These are phyloP conservation scores for Spodoptera frugiperda DNA, from an alignment of 1,140 invertebrate genomes.

Conservation along the genomic window DNA sequence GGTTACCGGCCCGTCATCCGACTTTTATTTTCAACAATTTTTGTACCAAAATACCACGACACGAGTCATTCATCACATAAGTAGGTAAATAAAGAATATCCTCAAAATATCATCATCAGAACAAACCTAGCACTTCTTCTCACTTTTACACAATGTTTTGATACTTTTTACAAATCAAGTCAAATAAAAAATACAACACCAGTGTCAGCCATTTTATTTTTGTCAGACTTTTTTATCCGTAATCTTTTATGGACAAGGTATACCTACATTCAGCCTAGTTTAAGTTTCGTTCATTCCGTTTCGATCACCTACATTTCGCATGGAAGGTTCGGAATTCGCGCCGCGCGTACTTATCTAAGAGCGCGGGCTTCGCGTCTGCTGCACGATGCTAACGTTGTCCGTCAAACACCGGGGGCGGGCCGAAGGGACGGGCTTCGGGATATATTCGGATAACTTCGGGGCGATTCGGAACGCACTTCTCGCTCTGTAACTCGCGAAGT, in stretches of 20 bases:
- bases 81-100: slow-evolving; percentile 32
- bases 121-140: slow-evolving; percentile 21
- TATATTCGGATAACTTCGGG: slow-evolving; percentile 69
- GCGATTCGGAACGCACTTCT: slow-evolving; percentile 66
- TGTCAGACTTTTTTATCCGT: slow-evolving; percentile 11
- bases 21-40: slow-evolving; percentile 80
- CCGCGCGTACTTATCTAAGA: slow-evolving; percentile 70
- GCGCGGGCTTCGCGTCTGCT: slow-evolving; percentile 77
- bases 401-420: slow-evolving; percentile 71
- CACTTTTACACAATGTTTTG: slow-evolving; percentile 47
- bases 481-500: slow-evolving; percentile 65
- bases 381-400: slow-evolving; percentile 64
- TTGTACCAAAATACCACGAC: slow-evolving; percentile 78
- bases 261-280: slow-evolving; percentile 60
- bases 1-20: slow-evolving; percentile 74
- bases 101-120: slow-evolving; percentile 46
- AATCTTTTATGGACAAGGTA: slow-evolving; percentile 45
- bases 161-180: neutral
- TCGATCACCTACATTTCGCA: slow-evolving; percentile 59
- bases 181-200: slow-evolving; percentile 28
- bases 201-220: slow-evolving; percentile 35
- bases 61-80: slow-evolving; percentile 54
- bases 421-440: slow-evolving; percentile 71
- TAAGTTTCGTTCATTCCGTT: slow-evolving; percentile 61
- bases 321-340: slow-evolving; percentile 62